Evolutionary conservation across 2,888 invertebrate genomes (phyloP).

Genomic region (Lepetodrilus schrolli): DNA sequence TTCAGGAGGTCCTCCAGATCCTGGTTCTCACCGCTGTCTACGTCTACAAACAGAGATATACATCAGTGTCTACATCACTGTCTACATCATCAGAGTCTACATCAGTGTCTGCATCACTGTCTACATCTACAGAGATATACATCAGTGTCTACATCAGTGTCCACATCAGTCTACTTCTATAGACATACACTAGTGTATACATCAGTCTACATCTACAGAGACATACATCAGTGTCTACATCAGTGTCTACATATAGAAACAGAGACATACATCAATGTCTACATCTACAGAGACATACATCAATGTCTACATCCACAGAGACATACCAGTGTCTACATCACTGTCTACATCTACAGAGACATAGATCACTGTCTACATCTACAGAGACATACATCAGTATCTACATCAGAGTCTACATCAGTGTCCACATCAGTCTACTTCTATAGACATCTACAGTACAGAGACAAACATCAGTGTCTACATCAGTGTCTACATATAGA

Average conservation of each 20-base stretch:
- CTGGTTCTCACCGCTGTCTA: slow-evolving; percentile 50
- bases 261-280: no score
- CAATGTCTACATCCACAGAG: slow-evolving; percentile 18
- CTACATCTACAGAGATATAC: no score
- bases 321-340: not conserved
- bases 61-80: not conserved
- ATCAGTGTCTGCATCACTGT: no score
- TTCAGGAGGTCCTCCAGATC: slow-evolving; percentile 60
- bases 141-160: not conserved
- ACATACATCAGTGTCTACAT: slow-evolving; percentile 51
- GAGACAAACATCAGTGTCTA: slow-evolving; percentile 56
- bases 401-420: not conserved
- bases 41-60: no score
- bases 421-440: not conserved
- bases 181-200: slow-evolving; percentile 54
- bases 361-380: no score
- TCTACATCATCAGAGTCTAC: no score
- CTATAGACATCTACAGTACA: slow-evolving; percentile 1
- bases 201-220: no score
- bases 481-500: slow-evolving; percentile 48
- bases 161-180: not conserved
- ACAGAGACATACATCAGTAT: no score
- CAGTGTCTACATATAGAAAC: no score
- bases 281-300: no score
- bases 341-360: no score